These are phyloP conservation scores for Apeltes quadracus DNA, from an alignment of 2,113 vertebrate genomes.

Conservation along the genomic window DNA sequence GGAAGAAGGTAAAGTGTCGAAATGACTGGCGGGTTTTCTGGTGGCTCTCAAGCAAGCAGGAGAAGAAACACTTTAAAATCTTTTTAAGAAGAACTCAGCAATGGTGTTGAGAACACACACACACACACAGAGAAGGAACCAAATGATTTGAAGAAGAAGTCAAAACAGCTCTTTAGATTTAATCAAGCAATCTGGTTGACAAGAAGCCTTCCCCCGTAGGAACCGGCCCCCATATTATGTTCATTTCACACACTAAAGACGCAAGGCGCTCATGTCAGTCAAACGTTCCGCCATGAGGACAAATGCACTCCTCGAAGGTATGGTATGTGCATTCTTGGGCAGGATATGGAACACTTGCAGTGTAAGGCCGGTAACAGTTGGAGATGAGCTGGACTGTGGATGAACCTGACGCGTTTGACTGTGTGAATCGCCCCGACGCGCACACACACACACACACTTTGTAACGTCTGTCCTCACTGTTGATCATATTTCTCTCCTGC, in stretches of 20 bases:
- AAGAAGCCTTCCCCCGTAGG: background rate
- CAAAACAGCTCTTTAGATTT: slow-evolving; percentile 22
- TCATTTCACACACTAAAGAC: slow-evolving; percentile 18
- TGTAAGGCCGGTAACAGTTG: slow-evolving; percentile 56
- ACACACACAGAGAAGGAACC: background rate
- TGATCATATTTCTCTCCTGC: slow-evolving; percentile 17
- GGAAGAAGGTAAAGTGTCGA: slow-evolving; percentile 42
- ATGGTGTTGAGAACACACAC: slow-evolving; percentile 1
- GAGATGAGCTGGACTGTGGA: slow-evolving; percentile 69
- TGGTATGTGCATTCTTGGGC: slow-evolving; percentile 59
- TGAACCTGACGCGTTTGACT: slow-evolving; percentile 54
- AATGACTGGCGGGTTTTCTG: slow-evolving; percentile 47
- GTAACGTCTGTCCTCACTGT: slow-evolving; percentile 24
- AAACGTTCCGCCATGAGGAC: slow-evolving; percentile 38
- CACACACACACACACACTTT: slow-evolving; percentile 4
- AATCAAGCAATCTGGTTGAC: slow-evolving; percentile 37
- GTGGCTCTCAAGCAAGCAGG: slow-evolving; percentile 28
- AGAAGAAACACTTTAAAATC: slow-evolving; percentile 19
- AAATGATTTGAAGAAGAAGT: slow-evolving; percentile 3
- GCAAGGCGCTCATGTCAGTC: slow-evolving; percentile 17
- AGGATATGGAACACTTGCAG: slow-evolving; percentile 72
- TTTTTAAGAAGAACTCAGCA: background rate
- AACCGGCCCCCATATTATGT: background rate
- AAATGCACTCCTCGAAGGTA: slow-evolving; percentile 32
- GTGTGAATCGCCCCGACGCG: slow-evolving; percentile 28